Evolutionary conservation across 2,113 vertebrate genomes (phyloP), one percentile per base, ranked within the genome.

Genomic region (Hemicordylus capensis): DNA sequence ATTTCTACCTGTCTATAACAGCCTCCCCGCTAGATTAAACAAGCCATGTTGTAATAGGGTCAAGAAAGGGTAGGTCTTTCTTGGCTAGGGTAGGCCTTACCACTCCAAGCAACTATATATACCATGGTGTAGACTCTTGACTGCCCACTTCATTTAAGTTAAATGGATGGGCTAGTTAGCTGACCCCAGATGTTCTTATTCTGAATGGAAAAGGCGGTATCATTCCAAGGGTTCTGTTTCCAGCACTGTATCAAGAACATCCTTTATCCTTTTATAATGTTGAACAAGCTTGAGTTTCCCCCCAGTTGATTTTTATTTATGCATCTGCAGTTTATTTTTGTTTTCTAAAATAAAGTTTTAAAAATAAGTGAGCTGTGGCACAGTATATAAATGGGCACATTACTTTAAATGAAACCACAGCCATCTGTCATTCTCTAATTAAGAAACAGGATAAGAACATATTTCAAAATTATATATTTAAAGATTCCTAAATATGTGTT

Each of bases 391-490:
- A 85, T 70, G 19, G 39, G 70, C 72, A 37, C 14, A 48, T 72
- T 61, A 72, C 72, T 85, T 85, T 79, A 85, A 85, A 61, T 61
- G 66, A 79, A 59, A 42, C 64, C 26, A 72, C 34, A 61, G 42
- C 66, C 76, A 85, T 85, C 84, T 79, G 64, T 72, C 76, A 79
- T 59, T 19, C 14, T 48, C 39, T 79, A 59, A 72, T 85, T 85
- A 51, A 46, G 64, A 61, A 72, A 70, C 56, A 37, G 66, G 34
- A 9, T 59, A 85, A 48, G 39, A 37, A 79, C 56, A 63, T 61
- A 72, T 72, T 79, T 85, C n/a, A 51, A 72, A 78, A 85, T 34
- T 34, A 69, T 61, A 19, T 37, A 12, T 61, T 72, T 51, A 72
- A 85, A 79, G n/a, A 37, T n/a, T 72, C 31, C 37, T 72, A 72